These are phyloP conservation scores for Pachyuromys duprasi DNA, from an alignment of 2,797 vertebrate species.

Conservation along the genomic window DNA sequence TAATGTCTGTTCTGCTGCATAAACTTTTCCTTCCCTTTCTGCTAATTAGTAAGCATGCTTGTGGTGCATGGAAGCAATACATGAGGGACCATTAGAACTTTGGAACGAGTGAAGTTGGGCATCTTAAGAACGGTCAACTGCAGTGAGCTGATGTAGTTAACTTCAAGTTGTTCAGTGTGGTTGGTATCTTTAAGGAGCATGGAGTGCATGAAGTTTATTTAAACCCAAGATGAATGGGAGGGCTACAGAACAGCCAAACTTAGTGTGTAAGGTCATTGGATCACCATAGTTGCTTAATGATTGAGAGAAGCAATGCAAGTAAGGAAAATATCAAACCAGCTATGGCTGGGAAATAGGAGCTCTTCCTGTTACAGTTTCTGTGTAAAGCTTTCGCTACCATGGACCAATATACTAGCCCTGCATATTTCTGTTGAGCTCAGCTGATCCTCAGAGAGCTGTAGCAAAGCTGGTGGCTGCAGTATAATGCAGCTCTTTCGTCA, in stretches of 20 bases:
- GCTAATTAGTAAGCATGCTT: conserved; percentile 49
- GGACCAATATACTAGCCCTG: conserved; percentile 51
- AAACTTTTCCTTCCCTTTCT: conserved; percentile 75
- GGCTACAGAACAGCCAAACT: conserved; percentile 71
- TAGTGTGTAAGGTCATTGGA: background rate
- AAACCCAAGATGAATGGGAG: conserved; percentile 43
- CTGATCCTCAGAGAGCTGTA: conserved; percentile 78
- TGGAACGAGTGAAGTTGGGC: conserved; percentile 21
- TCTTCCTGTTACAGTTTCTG: conserved; percentile 73
- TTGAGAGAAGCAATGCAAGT: conserved; percentile 56
- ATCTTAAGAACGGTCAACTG: conserved; percentile 55
- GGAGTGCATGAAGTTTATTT: conserved; percentile 58
- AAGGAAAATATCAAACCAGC: conserved; percentile 46
- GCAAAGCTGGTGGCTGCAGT: conserved; percentile 85
- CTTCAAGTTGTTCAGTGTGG: conserved; percentile 55
- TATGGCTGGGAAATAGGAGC: conserved; percentile 52
- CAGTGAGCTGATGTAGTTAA: conserved; percentile 39
- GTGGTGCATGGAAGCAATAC: background rate
- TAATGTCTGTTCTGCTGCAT: conserved; percentile 70
- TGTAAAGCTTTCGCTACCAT: conserved; percentile 68
- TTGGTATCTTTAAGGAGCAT: conserved; percentile 61
- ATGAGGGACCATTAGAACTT: conserved; percentile 24
- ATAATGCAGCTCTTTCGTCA: conserved; percentile 87
- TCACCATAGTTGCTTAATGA: conserved; percentile 49
- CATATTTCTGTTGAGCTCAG: conserved; percentile 76